Percentiles rank a stretch among this genome's conserved stretches.
Evolutionary conservation across 2,888 invertebrate genomes (phyloP).

Genomic region (Caenorhabditis becei): DNA sequence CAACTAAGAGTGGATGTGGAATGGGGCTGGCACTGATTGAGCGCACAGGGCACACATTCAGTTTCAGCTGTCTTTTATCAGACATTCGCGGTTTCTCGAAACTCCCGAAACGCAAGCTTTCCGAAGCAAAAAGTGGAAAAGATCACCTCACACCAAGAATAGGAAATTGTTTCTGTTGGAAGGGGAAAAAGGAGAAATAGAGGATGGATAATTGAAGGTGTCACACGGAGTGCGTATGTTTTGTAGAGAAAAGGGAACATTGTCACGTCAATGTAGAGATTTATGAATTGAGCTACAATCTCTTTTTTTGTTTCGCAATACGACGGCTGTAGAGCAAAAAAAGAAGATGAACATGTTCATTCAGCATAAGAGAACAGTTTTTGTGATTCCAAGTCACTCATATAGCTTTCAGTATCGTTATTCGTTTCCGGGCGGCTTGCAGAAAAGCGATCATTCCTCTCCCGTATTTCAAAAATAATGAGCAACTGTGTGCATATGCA

Average conservation of each 20-base stretch:
- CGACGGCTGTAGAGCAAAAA: neutral
- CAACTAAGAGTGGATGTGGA: neutral
- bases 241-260: neutral
- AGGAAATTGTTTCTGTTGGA: neutral
- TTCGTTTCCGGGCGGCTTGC: neutral
- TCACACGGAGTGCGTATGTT: neutral
- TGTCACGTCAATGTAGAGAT: neutral
- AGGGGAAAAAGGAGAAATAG: neutral
- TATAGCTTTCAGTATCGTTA: no score
- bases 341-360: neutral
- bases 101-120: neutral
- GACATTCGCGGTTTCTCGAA: constrained; percentile 10
- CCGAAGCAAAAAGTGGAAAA: neutral
- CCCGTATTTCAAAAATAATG: neutral
- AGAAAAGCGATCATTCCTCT: neutral
- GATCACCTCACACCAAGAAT: neutral
- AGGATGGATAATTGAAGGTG: constrained; percentile 8
- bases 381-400: no score
- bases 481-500: neutral
- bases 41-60: constrained; percentile 3
- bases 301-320: no score
- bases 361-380: neutral
- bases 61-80: constrained; percentile 12
- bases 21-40: neutral
- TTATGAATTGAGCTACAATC: neutral